Base-by-base conservation (phyloP, 2,888 invertebrate genomes). In the Escarpia spicata region DNA sequence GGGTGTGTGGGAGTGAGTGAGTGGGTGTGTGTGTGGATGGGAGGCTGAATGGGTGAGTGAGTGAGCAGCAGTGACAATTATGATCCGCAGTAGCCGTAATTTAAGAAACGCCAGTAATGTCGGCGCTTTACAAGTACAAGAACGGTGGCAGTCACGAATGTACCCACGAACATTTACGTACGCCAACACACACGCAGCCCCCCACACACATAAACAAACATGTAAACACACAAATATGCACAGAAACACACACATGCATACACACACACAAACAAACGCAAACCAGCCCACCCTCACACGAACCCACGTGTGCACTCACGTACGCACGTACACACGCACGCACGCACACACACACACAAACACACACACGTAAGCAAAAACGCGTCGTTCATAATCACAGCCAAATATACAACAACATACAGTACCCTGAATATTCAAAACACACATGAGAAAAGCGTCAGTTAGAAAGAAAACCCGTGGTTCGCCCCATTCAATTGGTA, bases 371-470 rank as follows among this genome's bases (percentile, higher is more conserved):
- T 10, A 92, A 43, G 92, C 19, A 93, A 92, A 45, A 37, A 93
- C 89, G 92, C 15, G 92, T 91, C 15, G 92, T 91, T 92, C 92
- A 93, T 92, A 93, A 92, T 92, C 92, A n/a, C 75, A 75, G 19
- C 1, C 75, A 75, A 15, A 26, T 2, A 75, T 26, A 75, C 75
- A 75, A 37, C 37, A 15, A 75, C 75, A 75, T 26, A 75, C 26
- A 75, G 45, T 6, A 45, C 10, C 45, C 10, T 45, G 45, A 10
- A 45, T 45, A 10, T 45, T 9, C 10, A 45, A 45, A 6, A 45
- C 45, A 45, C 8, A 10, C 45, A 45, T 1, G 37, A 37, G 37
- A 37, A 37, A 37, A 37, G 37, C 37, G 37, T 37, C 37, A 37
- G 37, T 37, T 37, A 37, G 37, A 37, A 37, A 0, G 37, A 37